Evolutionary conservation across 2,888 invertebrate species (phyloP).

Genomic region (Anticlea derivata): DNA sequence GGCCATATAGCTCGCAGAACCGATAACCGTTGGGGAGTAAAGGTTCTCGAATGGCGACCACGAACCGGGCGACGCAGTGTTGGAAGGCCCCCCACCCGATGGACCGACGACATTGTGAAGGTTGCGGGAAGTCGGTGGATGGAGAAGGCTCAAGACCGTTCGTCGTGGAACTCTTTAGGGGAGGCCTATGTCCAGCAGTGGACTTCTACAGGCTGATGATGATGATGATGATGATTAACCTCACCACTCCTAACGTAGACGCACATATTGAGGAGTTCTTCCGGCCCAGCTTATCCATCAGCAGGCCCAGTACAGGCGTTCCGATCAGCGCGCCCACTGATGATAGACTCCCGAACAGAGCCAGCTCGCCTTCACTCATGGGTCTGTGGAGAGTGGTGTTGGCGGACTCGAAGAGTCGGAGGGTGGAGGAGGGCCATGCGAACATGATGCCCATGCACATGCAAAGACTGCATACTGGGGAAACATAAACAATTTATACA

Average conservation of each 20-base stretch:
- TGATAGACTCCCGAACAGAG: conserved; percentile 59
- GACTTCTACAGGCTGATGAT: no score
- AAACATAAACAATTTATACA: neutral
- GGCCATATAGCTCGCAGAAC: no score
- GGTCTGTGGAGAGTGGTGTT: conserved; percentile 62
- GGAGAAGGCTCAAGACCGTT: no score
- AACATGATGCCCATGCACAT: conserved; percentile 56
- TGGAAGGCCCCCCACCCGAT: no score
- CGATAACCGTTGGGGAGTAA: no score
- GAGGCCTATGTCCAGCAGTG: no score
- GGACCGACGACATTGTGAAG: no score
- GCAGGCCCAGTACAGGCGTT: conserved; percentile 49
- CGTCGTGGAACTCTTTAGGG: no score
- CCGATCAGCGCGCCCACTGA: conserved; percentile 56
- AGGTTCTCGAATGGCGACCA: no score
- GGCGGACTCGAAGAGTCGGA: conserved; percentile 55
- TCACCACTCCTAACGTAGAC: conserved; percentile 53
- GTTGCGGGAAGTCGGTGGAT: no score
- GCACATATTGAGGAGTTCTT: conserved; percentile 49
- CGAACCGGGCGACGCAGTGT: no score
- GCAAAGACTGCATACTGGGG: conserved; percentile 56
- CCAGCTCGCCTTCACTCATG: conserved; percentile 56
- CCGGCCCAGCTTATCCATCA: conserved; percentile 57
- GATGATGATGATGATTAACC: neutral
- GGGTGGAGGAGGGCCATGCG: conserved; percentile 64